Base-by-base conservation (phyloP, 1,140 invertebrate genomes). In the Brachionus koreanus region DNA sequence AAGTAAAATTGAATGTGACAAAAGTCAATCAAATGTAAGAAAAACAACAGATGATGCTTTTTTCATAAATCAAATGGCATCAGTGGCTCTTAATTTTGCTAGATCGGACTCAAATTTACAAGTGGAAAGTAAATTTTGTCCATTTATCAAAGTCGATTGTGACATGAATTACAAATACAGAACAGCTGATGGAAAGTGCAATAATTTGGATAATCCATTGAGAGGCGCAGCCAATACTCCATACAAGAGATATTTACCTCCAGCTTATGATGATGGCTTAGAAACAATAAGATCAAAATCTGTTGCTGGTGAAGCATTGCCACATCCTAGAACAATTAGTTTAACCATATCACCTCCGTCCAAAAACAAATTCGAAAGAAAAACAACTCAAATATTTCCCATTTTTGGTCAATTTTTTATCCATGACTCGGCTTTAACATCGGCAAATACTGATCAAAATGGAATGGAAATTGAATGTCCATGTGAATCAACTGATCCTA, bases 201-300 rank as follows among this genome's bases (percentile, higher is more conserved):
- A 96, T 86, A 98, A 98, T 87, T 92, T 97, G 0, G 90, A 93
- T 39, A 87, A 93, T 84, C 91, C 92, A 7, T 87, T 88, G 0
- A 93, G 90, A 89, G 95, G 94, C 0, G 91, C 92, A 19, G 91
- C 92, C 4, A 92, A 94, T 88, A 93, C 92, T 19, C 91, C 93
- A 3, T 94, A 93, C 85, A 88, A 92, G 16, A 90, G 95, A 77
- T 89, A 95, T 4, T 85, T 95, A 16, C 91, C 93, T 10, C 91
- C 95, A 0, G 91, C 91, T 84, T 97, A 97, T 87, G 91, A 91
- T 57, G 76, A 79, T 43, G 52, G 33, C 13, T 12, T 79, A 1
- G 39, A 79, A 25, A 5, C 49, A 23, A 10, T 52, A 23, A 39
- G 76, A 61, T 39, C 76, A 29, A 23, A 6, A 61, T 12, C 49